Evolutionary conservation across 2,797 vertebrate species (phyloP), one percentile per base, ranked within the genome.

Genomic region (Cetoscarus ocellatus): DNA sequence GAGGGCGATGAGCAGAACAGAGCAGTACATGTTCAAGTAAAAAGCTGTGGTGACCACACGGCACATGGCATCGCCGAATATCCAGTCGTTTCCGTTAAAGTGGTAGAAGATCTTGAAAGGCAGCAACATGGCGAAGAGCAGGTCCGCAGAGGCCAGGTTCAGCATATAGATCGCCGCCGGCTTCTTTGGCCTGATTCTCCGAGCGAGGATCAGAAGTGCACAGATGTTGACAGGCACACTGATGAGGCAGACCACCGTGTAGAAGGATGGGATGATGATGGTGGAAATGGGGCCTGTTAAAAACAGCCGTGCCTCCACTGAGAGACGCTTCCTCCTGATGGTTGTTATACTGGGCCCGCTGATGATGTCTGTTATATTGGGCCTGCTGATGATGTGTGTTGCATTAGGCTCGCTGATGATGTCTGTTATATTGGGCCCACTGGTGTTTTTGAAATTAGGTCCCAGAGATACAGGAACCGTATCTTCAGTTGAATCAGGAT

Each of bases 11-110:
- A 99, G 94, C 82, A 98, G 91, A 56, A 97, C 55, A 0, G 97
- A 98, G 77, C 96, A 96, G 19, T 98, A 96, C 97, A 98, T 98
- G 91, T 98, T 97, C 83, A 95, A 95, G 88, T 97, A 97, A 63
- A 97, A 98, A 0, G 94, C 94, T 0, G 95, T 95, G 0, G 94
- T 98, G 78, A 97, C 72, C 1, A 96, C 83, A 1, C 94, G 91
- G 84, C 97, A 99, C 94, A 95, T 86, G 0, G 65, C 3, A 0
- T 91, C 43, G 5, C 97, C 96, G 35, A 97, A 98, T 0, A 40
- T 12, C 97, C 97, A 99, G 70, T 98, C 0, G 1, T 95, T 97
- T 52, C 96, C 95, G 0, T 75, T 77, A 8, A 96, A 96, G 87
- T 97, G 95, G 73, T 98, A 98, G 54, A 55, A 64, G 70, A 97